Evolutionary conservation across 1,140 invertebrate genomes (phyloP).

Genomic region (Pogonognathellus flavescens): DNA sequence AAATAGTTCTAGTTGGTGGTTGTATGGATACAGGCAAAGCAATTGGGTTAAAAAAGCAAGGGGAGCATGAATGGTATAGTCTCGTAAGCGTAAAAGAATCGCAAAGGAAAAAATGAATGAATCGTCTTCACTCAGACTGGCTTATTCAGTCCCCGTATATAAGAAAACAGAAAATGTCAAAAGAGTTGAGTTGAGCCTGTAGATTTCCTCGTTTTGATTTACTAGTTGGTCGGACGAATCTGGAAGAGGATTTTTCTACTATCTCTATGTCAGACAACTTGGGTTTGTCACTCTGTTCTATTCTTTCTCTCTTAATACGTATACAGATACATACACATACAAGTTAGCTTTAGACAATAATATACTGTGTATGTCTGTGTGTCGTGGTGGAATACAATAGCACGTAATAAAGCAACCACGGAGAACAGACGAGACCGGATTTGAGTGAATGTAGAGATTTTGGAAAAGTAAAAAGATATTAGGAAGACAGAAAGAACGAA

Average conservation of each 20-base stretch:
- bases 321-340: not conserved
- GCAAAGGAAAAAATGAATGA: conserved; percentile 14
- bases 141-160: conserved; percentile 4
- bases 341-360: too few species aligned
- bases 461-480: too few species aligned
- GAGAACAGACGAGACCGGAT: not conserved
- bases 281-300: not conserved
- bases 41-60: not conserved
- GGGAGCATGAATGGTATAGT: not conserved
- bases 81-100: not conserved
- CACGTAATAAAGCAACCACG: not conserved
- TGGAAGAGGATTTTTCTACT: not conserved
- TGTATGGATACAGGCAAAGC: too few species aligned
- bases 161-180: conserved; percentile 23
- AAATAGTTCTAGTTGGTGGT: too few species aligned
- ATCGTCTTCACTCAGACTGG: not conserved
- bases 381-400: not conserved
- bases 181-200: conserved; percentile 24
- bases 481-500: too few species aligned
- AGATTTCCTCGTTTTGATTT: conserved; percentile 38
- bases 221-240: conserved; percentile 15
- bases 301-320: not conserved
- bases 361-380: not conserved
- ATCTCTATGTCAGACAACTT: not conserved
- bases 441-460: too few species aligned